Conservation (phyloP, 2,888 invertebrate species). For the Lasioglossum vierecki region DNA sequence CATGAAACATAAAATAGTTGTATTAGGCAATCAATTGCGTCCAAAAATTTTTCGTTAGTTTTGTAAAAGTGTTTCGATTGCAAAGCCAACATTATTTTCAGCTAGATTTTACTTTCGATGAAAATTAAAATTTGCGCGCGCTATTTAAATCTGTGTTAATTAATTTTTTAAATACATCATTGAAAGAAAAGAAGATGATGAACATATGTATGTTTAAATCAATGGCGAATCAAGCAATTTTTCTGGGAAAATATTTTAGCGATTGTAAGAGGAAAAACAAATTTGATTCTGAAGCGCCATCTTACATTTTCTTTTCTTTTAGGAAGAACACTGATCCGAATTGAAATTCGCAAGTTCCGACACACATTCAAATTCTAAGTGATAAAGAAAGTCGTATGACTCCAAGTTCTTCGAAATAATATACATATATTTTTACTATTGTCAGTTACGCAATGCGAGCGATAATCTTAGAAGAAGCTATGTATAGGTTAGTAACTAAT, state of each 20-base stretch:
- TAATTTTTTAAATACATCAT: neutral
- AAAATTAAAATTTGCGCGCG: neutral
- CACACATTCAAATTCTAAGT: neutral
- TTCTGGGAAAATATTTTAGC: neutral
- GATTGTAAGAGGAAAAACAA: neutral
- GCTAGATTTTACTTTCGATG: neutral
- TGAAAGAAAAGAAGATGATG: neutral
- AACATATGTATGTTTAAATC: neutral
- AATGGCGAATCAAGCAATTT: neutral
- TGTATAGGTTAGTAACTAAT: neutral
- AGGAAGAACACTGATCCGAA: neutral
- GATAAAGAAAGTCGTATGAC: neutral
- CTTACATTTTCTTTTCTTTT: neutral
- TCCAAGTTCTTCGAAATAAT: neutral
- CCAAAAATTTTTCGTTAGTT: neutral
- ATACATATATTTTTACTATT: neutral
- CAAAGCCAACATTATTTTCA: neutral
- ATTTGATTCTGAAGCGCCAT: neutral
- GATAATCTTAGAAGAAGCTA: constrained; percentile 3
- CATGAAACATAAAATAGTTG: too few relatives aligned
- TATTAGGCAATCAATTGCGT: neutral
- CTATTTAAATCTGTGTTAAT: neutral
- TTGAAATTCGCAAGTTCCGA: neutral
- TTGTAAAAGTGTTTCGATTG: neutral
- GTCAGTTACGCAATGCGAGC: neutral